Percentiles rank a stretch among this genome's conserved stretches.
Conservation (phyloP, 2,113 vertebrate species). For the Python bivittatus region DNA sequence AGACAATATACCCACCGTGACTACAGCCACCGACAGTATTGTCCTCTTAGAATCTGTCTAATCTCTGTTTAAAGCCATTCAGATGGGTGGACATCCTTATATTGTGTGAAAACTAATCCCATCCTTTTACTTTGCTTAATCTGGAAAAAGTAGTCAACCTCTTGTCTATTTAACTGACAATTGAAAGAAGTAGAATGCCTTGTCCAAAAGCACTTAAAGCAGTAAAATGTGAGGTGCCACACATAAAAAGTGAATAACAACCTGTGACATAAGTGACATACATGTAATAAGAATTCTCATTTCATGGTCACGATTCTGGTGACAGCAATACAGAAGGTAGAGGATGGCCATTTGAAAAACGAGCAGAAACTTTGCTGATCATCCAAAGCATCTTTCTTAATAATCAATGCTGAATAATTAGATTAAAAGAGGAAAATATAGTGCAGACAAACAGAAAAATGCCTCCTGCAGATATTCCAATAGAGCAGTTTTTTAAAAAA, state of each 20-base stretch:
- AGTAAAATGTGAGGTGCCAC: neutral
- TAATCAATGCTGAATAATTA: slow-evolving; percentile 67
- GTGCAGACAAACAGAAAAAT: slow-evolving; percentile 60
- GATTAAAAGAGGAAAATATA: slow-evolving; percentile 68
- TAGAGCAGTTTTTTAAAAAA: slow-evolving; percentile 22
- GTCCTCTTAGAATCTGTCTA: neutral
- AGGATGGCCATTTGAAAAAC: slow-evolving; percentile 36
- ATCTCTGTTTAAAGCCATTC: neutral
- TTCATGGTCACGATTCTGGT: slow-evolving; percentile 33
- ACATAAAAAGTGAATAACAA: neutral
- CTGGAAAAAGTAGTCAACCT: neutral
- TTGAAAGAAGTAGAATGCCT: neutral
- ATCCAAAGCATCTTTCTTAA: slow-evolving; percentile 49
- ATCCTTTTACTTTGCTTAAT: neutral
- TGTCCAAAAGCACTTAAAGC: neutral
- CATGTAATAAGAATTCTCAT: neutral
- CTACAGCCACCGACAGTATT: neutral
- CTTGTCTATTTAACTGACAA: neutral
- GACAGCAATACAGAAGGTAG: slow-evolving; percentile 25
- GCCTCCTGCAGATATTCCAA: slow-evolving; percentile 49
- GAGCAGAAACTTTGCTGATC: slow-evolving; percentile 42
- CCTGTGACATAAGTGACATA: slow-evolving; percentile 17
- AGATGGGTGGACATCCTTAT: neutral
- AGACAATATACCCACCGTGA: too few relatives aligned
- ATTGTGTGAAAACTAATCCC: neutral